Conservation (phyloP, 2,113 vertebrate genomes). For the Gymnorhina tibicen region DNA sequence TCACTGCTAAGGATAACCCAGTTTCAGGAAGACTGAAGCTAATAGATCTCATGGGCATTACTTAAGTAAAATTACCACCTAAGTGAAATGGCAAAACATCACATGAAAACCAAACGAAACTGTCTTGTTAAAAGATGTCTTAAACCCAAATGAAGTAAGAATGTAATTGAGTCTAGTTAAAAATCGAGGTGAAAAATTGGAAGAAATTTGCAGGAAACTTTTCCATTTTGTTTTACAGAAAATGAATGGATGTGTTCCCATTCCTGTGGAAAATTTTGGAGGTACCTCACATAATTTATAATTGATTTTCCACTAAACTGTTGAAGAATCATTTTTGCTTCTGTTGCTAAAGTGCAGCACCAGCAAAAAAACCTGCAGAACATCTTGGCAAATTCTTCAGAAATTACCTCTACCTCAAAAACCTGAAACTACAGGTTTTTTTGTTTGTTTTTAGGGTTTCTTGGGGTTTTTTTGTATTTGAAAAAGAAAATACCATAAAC, state of each 20-base stretch:
- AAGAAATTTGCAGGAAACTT: slow-evolving; percentile 31
- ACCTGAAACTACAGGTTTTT: background rate
- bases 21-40: background rate
- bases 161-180: background rate
- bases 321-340: slow-evolving; percentile 29
- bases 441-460: background rate
- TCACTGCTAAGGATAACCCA: background rate
- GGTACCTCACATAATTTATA: slow-evolving; percentile 49
- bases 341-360: slow-evolving; percentile 19
- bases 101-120: background rate
- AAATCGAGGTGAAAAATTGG: slow-evolving; percentile 21
- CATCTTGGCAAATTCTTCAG: slow-evolving; percentile 43
- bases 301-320: slow-evolving; percentile 65
- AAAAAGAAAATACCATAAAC: background rate
- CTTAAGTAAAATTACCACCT: background rate
- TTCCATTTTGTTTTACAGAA: slow-evolving; percentile 57
- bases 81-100: background rate
- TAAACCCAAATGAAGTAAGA: slow-evolving; percentile 9
- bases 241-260: slow-evolving; percentile 38
- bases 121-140: background rate
- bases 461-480: background rate
- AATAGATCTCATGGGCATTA: background rate
- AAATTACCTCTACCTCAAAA: slow-evolving; percentile 46
- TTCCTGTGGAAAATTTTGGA: slow-evolving; percentile 47
- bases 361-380: slow-evolving; percentile 47